These are phyloP conservation scores for Pandemis cinnamomeana DNA, from an alignment of 2,888 invertebrate species.

Conservation along the genomic window DNA sequence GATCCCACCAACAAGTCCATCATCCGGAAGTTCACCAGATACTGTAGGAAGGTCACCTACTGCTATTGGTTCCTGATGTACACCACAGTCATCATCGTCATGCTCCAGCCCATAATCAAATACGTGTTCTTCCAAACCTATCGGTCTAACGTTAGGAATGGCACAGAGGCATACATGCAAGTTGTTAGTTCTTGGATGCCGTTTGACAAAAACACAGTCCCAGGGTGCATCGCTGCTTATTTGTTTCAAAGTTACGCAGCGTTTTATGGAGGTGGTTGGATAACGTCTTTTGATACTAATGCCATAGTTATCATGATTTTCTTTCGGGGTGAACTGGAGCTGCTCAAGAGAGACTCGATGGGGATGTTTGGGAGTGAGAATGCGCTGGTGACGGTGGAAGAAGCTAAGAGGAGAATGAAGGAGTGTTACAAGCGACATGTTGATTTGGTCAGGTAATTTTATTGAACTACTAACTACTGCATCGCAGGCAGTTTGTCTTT, in stretches of 20 bases:
- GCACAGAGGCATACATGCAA: slow-evolving; percentile 63
- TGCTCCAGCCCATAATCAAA: slow-evolving; percentile 65
- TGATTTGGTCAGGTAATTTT: slow-evolving; percentile 66
- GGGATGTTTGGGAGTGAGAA: slow-evolving; percentile 61
- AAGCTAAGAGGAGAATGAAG: slow-evolving; percentile 55
- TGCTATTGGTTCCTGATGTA: slow-evolving; percentile 72
- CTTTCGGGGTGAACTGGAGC: slow-evolving; percentile 68
- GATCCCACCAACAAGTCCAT: slow-evolving; percentile 53
- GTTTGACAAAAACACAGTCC: slow-evolving; percentile 63
- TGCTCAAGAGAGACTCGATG: slow-evolving; percentile 63
- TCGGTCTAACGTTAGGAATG: slow-evolving; percentile 61
- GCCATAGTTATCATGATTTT: slow-evolving; percentile 77
- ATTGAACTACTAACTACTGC: background rate
- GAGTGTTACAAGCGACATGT: slow-evolving; percentile 67
- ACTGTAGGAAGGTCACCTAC: slow-evolving; percentile 71
- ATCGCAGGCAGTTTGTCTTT: too few species aligned
- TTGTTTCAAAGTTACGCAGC: slow-evolving; percentile 67
- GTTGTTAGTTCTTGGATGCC: slow-evolving; percentile 78
- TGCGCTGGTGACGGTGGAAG: slow-evolving; percentile 44
- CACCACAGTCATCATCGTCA: slow-evolving; percentile 66
- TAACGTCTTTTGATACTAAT: slow-evolving; percentile 73
- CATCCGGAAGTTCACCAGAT: slow-evolving; percentile 60
- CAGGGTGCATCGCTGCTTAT: slow-evolving; percentile 65
- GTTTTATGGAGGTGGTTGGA: slow-evolving; percentile 74
- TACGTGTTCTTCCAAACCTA: slow-evolving; percentile 60